Conservation (phyloP, 2,797 vertebrate genomes). For the Sorex maritimensis region DNA sequence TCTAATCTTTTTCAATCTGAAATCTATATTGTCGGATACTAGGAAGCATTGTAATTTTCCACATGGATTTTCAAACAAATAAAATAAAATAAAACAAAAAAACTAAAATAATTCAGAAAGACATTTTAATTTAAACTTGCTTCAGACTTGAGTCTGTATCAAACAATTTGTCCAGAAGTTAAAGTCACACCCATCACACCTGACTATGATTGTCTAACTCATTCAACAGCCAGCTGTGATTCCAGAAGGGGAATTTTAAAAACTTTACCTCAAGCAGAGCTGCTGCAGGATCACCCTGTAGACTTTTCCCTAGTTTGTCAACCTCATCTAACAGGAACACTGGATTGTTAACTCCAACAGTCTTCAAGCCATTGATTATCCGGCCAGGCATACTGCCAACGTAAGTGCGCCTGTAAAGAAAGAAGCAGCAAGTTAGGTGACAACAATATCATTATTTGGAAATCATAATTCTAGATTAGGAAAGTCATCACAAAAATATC, state of each 20-base stretch:
- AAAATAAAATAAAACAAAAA: no score
- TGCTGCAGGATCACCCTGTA: constrained; percentile 98
- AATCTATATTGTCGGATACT: no score
- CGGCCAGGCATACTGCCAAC: constrained; percentile 99
- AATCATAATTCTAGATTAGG: background rate
- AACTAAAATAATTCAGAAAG: background rate
- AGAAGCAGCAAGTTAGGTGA: background rate
- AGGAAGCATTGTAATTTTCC: no score
- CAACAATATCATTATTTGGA: background rate
- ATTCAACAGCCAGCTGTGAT: no score
- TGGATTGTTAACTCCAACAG: constrained; percentile 96
- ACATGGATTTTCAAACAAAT: no score
- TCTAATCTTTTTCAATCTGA: no score
- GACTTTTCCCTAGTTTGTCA: constrained; percentile 97
- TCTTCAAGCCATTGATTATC: constrained; percentile 98
- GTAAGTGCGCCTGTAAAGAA: constrained; percentile 94
- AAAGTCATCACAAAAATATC: background rate
- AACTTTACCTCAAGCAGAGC: constrained; percentile 96
- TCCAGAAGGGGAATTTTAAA: no score
- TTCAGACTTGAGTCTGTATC: background rate
- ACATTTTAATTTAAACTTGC: background rate
- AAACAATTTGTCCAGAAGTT: background rate
- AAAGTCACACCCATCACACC: background rate
- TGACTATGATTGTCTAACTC: no score
- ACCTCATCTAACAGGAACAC: constrained; percentile 98